Base-by-base conservation (phyloP, 1,140 invertebrate species). In the Rhyzopertha dominica region DNA sequence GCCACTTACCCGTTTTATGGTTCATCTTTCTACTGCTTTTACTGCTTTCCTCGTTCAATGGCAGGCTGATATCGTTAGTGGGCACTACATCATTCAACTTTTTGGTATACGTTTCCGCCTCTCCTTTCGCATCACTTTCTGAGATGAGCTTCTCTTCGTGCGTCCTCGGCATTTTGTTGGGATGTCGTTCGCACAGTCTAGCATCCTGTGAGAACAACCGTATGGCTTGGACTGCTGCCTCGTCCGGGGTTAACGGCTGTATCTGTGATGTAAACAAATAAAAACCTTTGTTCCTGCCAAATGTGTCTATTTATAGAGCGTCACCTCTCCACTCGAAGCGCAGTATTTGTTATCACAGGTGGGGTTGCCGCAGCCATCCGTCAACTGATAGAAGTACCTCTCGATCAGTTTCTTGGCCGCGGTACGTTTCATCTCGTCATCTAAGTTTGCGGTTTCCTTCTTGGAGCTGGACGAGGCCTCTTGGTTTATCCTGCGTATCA, bases 341-440 rank as follows among this genome's bases (percentile, higher is more conserved):
- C 91, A 95, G 65, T 85, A 75, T 58, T 80, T 76, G 73, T 95
- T 95, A 51, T 79, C 76, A 71, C 91, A 95, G 40, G 79, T 73
- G 5, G 78, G 71, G 65, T 92, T 88, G 5, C 90, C 90, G 73
- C 91, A 95, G 45, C 91, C 91, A 67, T 92, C 84, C 9, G 84
- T 84, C 41, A 95, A 72, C 71, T 94, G 89, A 70, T 90, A 90
- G 67, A 94, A 95, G 69, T 94, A 95, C 53, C 85, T 80, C 67
- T 93, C 87, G 48, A 95, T 94, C 29, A 92, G 72, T 68, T 89
- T 85, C 66, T 82, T 88, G 16, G 87, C 89, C 50, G 87, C 85
- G 49, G 85, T 83, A 56, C 90, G 77, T 75, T 93, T 94, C 87
- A 89, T 88, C 59, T 81, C 81, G 71, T 79, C 79, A 59, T 62